phyloP scores from a whole-genome alignment of 2,888 invertebrate species.

The Metalampra italica region DNA sequence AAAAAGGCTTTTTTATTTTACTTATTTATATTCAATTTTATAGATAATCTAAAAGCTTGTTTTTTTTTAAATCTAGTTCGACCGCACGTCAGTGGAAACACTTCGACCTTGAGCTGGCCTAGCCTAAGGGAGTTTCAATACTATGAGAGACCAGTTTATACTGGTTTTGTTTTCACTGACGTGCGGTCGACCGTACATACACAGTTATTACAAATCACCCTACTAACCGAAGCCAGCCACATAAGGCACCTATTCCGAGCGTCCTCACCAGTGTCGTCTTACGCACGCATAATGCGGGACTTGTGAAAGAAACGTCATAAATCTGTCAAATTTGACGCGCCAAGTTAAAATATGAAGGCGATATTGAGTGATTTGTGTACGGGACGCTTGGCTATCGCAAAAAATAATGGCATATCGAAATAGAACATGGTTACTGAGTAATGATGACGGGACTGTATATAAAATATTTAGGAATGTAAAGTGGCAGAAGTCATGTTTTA shows the following conservation, averaged over 20 bases:
- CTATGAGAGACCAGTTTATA: too few relatives aligned
- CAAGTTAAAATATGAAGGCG: conserved; percentile 55
- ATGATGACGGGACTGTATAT: not conserved
- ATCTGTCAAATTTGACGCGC: conserved; percentile 60
- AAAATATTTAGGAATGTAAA: too few relatives aligned
- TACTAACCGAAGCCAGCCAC: not conserved
- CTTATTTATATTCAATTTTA: not conserved
- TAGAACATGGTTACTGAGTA: not conserved
- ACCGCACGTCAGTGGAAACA: too few relatives aligned
- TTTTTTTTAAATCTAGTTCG: too few relatives aligned
- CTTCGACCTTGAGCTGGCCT: too few relatives aligned
- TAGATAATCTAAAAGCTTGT: not conserved
- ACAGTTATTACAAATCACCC: too few relatives aligned
- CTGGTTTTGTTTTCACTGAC: too few relatives aligned
- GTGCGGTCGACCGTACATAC: too few relatives aligned
- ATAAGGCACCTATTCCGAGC: not conserved
- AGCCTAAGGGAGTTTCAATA: too few relatives aligned
- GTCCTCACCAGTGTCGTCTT: conserved; percentile 1
- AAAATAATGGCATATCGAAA: conserved; percentile 24
- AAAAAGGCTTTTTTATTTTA: not conserved
- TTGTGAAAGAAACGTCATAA: conserved; percentile 66
- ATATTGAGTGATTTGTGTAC: conserved; percentile 62
- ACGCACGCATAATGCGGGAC: conserved; percentile 23
- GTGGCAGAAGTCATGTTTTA: too few relatives aligned
- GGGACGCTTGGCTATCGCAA: conserved; percentile 24